Evolutionary conservation across 37 sponge, comb jelly and placozoan species (phyloP), one percentile per base, ranked within the genome.

Genomic region (Agelas oroides): DNA sequence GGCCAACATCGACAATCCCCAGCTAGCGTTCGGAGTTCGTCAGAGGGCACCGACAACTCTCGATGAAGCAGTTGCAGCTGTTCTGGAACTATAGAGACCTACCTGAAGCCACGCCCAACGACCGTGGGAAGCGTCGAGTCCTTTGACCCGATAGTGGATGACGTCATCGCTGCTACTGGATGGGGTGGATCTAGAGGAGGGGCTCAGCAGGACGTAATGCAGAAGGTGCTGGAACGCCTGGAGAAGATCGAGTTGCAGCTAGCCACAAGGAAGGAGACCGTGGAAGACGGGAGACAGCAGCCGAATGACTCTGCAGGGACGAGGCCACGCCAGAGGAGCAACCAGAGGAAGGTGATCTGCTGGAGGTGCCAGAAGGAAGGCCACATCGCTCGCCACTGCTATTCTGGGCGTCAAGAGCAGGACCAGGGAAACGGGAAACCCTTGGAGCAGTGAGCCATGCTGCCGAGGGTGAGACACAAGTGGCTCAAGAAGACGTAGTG

Each of bases 61-160:
- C 5, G 69, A 63, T 59, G 70, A 46, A 17, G 58, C 77, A 12
- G 71, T 71, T 53, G 77, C 46, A n/a, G 58, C 77, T 19, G 66
- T 77, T 30, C 34, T 85, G 54, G 70, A 76, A 35, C 28, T n/a
- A n/a, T 85, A 24, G 85, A 85, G 53, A 57, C 67, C n/a, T 83
- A 74, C 54, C 65, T 73, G 20, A 21, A 6, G 11, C 63, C 61
- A 19, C 13, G 38, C 14, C 30, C 12, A n/a, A 27, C 38, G 2
- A 25, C 80, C 27, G 19, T 24, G 12, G 25, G 27, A 38, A 31
- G 24, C 11, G 27, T 54, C 37, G 5, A 27, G 41, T 24, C 19
- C 54, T 16, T 27, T 13, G 33, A 79, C 19, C 69, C 21, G 80
- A 8, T 41, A 23, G 69, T 12, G 53, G 55, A 40, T 11, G 38